Percentiles rank a stretch among this genome's conserved stretches.
Conservation (phyloP, 2,888 invertebrate genomes). For the Chloroclysta siterata region DNA sequence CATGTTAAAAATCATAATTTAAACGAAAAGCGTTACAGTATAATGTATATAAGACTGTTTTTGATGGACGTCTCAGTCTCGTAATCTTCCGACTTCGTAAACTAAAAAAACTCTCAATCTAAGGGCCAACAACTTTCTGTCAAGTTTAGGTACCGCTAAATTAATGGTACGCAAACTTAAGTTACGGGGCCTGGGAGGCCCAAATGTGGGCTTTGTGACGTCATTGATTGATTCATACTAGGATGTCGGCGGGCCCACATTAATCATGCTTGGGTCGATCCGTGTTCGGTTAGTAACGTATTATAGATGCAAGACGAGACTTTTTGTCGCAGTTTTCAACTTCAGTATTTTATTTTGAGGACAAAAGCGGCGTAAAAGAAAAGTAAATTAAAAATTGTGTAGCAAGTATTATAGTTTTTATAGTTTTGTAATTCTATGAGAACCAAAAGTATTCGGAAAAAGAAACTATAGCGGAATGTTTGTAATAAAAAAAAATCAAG, state of each 20-base stretch:
- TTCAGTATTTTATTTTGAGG: too few relatives aligned
- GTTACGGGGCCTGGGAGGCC: constrained; percentile 47
- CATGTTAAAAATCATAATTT: too few relatives aligned
- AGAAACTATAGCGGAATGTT: too few relatives aligned
- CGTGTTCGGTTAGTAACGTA: constrained; percentile 35
- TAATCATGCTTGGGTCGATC: constrained; percentile 56
- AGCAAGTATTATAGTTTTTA: too few relatives aligned
- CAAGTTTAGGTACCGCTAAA: constrained; percentile 41
- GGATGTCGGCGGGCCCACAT: constrained; percentile 50
- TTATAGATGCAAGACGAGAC: constrained; percentile 16
- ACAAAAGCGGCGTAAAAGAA: too few relatives aligned
- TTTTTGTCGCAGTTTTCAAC: constrained; percentile 6
- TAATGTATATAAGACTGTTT: too few relatives aligned
- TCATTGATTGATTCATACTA: constrained; percentile 65
- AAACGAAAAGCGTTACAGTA: too few relatives aligned
- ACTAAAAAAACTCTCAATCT: constrained; percentile 25
- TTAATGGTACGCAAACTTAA: constrained; percentile 49
- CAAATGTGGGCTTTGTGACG: constrained; percentile 57
- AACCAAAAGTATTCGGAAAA: too few relatives aligned
- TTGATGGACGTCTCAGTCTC: too few relatives aligned
- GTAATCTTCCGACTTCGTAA: constrained; percentile 23
- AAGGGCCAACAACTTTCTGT: constrained; percentile 33
- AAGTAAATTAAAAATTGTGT: too few relatives aligned
- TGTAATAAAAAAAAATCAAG: too few relatives aligned
- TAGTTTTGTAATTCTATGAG: too few relatives aligned